Conservation (phyloP, 2,797 vertebrate species). For the Lithobates sylvaticus region DNA sequence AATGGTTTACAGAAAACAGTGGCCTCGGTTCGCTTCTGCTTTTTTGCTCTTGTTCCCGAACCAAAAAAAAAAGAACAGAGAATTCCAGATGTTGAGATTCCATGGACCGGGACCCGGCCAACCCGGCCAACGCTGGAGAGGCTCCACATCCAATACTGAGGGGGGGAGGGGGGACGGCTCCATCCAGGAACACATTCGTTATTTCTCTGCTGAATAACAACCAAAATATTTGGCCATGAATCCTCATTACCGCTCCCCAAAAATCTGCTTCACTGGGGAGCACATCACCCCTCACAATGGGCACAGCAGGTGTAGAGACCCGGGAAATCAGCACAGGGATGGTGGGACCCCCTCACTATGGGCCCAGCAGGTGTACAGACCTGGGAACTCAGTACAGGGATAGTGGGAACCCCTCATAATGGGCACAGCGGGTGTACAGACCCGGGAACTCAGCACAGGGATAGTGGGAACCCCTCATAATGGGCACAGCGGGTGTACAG, state of each 20-base stretch:
- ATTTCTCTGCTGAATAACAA: not conserved
- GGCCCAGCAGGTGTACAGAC: no score
- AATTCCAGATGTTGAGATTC: constrained; percentile 13
- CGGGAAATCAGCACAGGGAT: no score
- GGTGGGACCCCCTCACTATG: no score
- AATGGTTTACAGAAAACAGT: constrained; percentile 7
- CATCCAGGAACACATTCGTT: not conserved
- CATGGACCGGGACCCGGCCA: not conserved
- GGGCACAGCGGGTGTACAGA: no score
- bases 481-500: no score
- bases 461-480: no score
- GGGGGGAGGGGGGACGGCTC: not conserved
- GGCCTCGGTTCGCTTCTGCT: not conserved
- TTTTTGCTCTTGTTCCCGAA: not conserved
- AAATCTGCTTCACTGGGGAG: not conserved
- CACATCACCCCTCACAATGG: no score
- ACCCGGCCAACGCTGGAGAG: not conserved
- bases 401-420: no score
- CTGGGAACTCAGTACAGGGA: no score
- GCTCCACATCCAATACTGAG: not conserved
- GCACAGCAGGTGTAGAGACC: no score
- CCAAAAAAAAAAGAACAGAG: not conserved
- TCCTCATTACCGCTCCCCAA: not conserved
- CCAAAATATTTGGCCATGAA: not conserved
- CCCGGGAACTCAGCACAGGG: no score